Evolutionary conservation across 2,888 invertebrate species (phyloP), one percentile per base, ranked within the genome.

Genomic region (Eledone cirrhosa): DNA sequence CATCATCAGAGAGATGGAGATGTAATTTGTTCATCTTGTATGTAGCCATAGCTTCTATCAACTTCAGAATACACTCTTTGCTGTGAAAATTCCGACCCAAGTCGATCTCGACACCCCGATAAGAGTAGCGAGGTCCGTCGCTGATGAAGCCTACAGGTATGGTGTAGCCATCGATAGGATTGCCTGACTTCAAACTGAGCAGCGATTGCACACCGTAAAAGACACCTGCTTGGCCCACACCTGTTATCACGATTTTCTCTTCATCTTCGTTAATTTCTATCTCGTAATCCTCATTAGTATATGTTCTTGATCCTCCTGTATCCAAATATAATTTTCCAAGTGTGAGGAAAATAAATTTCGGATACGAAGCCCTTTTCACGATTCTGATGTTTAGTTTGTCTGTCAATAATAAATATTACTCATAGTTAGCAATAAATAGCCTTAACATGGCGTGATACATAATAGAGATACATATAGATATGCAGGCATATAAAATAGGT

Each of bases 1-100:
- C 89, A 77, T 90, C 90, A 79, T 90, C 90, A 0, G 88, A 82
- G 76, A 90, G 83, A 80, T 90, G 90, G 7, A 90, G 82, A 78
- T 90, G 90, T 1, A 90, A 83, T 67, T 84, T 86, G 83, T 90
- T 90, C 78, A 90, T 65, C 81, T 90, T 90, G 82, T 89, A 90
- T 84, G 84, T 84, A 0, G 88, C 86, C 90, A 90, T 90, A 16
- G 81, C 86, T 16, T 87, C 86, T 47, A 90, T 80, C 24, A 89
- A 77, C 47, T 83, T 80, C 48, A 86, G 81, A 14, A 88, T 78
- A 27, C 84, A 84, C 13, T 81, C 82, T 59, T 87, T 86, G 0
- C 80, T 48, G 47, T 86, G 86, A 78, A 90, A 90, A 80, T 90
- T 88, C 31, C 88, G 77, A 0, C 83, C 83, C 11, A 86, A 83